Evolutionary conservation across 2,888 invertebrate genomes (phyloP).

Genomic region (Tipula confusa): DNA sequence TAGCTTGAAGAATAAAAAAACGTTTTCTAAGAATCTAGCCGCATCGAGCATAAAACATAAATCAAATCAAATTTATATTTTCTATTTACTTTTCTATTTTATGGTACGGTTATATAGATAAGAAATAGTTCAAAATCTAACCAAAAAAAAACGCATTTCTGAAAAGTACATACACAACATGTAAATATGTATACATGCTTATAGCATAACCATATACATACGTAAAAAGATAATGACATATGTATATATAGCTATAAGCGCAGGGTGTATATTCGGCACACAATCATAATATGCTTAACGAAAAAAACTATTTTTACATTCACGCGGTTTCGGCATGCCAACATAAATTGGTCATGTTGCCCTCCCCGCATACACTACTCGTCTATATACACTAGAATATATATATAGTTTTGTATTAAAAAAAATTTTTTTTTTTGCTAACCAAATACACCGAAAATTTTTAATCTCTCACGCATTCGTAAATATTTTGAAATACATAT

Average conservation of each 20-base stretch:
- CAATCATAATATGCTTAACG: background rate
- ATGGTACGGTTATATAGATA: background rate
- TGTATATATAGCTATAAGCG: background rate
- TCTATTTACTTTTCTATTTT: conserved; percentile 1
- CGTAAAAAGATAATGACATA: background rate
- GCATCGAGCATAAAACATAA: background rate
- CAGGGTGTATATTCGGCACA: conserved; percentile 7
- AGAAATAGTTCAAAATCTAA: background rate
- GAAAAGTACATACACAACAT: background rate
- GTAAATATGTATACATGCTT: background rate
- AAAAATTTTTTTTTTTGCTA: background rate
- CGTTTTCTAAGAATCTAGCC: background rate
- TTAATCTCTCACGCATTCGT: background rate
- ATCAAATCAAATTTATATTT: background rate
- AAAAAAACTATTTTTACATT: background rate
- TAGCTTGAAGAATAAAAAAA: no score
- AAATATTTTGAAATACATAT: background rate
- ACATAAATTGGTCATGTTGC: background rate
- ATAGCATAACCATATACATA: background rate
- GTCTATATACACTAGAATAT: no score
- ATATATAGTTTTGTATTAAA: background rate
- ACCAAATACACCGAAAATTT: background rate
- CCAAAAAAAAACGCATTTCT: background rate
- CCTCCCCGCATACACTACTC: background rate
- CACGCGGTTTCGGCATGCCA: conserved; percentile 9